phyloP scores from a whole-genome alignment of 2,797 vertebrate genomes.

The Anabacerthia variegaticeps region DNA sequence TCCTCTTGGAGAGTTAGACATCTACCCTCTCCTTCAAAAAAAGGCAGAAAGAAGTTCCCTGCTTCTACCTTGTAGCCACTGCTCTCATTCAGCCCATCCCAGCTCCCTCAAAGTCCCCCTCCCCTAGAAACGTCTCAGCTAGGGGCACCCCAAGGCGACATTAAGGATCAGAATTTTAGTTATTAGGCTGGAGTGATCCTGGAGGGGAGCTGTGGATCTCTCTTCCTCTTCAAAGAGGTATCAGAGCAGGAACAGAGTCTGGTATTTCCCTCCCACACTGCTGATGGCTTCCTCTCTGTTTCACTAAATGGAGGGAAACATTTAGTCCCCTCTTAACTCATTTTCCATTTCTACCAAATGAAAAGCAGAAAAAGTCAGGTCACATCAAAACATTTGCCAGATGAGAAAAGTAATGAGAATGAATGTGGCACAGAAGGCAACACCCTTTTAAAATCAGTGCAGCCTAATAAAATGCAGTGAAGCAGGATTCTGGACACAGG shows the following conservation, averaged over 20 bases:
- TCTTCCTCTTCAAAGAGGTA: neutral
- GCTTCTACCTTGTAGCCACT: neutral
- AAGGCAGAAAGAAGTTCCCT: neutral
- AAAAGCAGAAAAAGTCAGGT: neutral
- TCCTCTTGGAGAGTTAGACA: neutral
- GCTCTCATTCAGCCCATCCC: neutral
- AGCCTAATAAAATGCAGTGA: neutral
- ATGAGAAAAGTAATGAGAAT: neutral
- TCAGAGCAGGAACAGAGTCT: neutral
- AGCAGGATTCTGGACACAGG: neutral
- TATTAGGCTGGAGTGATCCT: neutral
- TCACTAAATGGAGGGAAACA: neutral
- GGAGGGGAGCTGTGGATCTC: neutral
- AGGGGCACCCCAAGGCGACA: neutral
- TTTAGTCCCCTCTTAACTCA: neutral
- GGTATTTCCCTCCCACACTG: neutral
- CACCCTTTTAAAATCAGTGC: neutral
- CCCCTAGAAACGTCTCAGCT: neutral
- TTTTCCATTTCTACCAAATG: neutral
- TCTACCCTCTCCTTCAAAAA: neutral
- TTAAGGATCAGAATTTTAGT: neutral
- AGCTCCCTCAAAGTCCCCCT: neutral
- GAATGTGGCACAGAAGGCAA: neutral
- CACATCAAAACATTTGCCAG: neutral
- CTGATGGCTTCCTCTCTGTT: neutral